phyloP scores from a whole-genome alignment of 2,888 invertebrate genomes.

The Watsonalla cultraria region DNA sequence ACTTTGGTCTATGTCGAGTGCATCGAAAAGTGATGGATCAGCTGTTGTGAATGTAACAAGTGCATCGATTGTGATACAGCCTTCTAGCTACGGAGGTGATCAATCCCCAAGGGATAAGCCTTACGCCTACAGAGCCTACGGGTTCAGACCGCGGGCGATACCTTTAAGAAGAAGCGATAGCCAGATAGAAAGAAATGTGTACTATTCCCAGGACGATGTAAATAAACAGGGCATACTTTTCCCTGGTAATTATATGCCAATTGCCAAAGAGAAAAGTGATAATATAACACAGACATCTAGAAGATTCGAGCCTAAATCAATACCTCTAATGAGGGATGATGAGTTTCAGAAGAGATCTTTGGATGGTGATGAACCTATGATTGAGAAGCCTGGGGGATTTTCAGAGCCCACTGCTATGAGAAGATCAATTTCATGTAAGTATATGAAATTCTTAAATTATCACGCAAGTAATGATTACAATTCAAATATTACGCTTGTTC shows the following conservation, averaged over 20 bases:
- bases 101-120: slow-evolving; percentile 35
- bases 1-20: slow-evolving; percentile 51
- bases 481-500: neutral
- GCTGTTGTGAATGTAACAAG: slow-evolving; percentile 59
- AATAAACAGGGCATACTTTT: slow-evolving; percentile 59
- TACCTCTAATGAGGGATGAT: slow-evolving; percentile 58
- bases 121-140: slow-evolving; percentile 37
- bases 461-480: neutral
- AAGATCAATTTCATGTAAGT: slow-evolving; percentile 69
- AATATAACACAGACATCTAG: slow-evolving; percentile 7
- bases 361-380: slow-evolving; percentile 44
- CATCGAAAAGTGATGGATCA: slow-evolving; percentile 49
- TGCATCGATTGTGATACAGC: slow-evolving; percentile 56
- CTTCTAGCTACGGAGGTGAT: slow-evolving; percentile 38
- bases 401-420: slow-evolving; percentile 48
- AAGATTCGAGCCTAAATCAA: slow-evolving; percentile 52
- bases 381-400: slow-evolving; percentile 52
- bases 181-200: slow-evolving; percentile 48
- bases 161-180: slow-evolving; percentile 40
- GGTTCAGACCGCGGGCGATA: slow-evolving; percentile 60
- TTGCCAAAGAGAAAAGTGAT: slow-evolving; percentile 70
- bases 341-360: slow-evolving; percentile 55
- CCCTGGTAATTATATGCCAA: slow-evolving; percentile 71
- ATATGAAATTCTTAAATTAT: slow-evolving; percentile 1
- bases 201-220: slow-evolving; percentile 45